Percentiles rank a stretch among this genome's conserved stretches.
Evolutionary conservation across 2,888 invertebrate genomes (phyloP).

Genomic region (Arge pagana): DNA sequence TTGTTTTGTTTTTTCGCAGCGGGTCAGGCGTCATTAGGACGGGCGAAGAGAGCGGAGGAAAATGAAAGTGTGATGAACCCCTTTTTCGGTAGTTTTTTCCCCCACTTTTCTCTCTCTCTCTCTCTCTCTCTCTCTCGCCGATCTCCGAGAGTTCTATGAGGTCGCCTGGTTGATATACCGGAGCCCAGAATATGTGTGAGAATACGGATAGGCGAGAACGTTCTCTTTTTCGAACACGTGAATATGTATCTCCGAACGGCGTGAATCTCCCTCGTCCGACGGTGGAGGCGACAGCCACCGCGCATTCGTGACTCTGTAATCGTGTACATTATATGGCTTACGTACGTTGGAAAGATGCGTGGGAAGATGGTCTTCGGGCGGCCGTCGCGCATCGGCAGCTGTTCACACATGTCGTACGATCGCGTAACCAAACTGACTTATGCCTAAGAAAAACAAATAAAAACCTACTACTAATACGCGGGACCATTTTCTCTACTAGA

Average conservation of each 20-base stretch:
- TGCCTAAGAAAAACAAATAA: slow-evolving; percentile 24
- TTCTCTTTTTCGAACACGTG: too few species aligned
- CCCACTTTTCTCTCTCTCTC: not conserved
- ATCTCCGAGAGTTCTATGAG: slow-evolving; percentile 13
- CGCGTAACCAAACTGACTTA: slow-evolving; percentile 28
- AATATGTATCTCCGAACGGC: too few species aligned
- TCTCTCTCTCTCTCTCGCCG: too few species aligned
- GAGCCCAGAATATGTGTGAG: too few species aligned
- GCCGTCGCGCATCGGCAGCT: slow-evolving; percentile 51
- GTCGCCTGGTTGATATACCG: slow-evolving; percentile 1
- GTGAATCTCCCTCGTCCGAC: too few species aligned
- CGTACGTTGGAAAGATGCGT: slow-evolving; percentile 48
- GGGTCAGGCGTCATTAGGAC: slow-evolving; percentile 40
- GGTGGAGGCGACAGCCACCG: too few species aligned
- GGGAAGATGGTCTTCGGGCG: slow-evolving; percentile 47
- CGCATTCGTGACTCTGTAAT: too few species aligned
- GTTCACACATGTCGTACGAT: slow-evolving; percentile 50
- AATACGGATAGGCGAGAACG: too few species aligned
- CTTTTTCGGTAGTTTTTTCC: slow-evolving; percentile 22
- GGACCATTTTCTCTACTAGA: too few species aligned
- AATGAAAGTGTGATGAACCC: slow-evolving; percentile 31
- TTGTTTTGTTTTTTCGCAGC: slow-evolving; percentile 30
- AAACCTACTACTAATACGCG: too few species aligned
- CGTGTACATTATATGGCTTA: slow-evolving; percentile 46
- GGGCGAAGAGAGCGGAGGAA: slow-evolving; percentile 22